Evolutionary conservation across 2,888 invertebrate genomes (phyloP).

Genomic region (Xiphydria camelus): DNA sequence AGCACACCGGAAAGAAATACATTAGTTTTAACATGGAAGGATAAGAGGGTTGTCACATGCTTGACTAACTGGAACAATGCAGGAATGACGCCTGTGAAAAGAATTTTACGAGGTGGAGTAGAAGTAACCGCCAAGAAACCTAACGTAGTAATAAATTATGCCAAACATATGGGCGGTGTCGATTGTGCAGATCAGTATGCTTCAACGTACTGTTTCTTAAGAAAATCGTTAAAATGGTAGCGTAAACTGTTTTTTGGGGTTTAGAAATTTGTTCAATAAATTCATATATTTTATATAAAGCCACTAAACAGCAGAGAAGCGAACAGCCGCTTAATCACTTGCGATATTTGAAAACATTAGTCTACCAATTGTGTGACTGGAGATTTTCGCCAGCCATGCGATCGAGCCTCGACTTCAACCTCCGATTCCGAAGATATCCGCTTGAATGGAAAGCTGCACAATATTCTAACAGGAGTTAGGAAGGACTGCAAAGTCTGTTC

Average conservation of each 20-base stretch:
- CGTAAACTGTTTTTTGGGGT: conserved; percentile 21
- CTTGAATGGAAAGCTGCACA: too few relatives aligned
- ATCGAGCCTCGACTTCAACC: conserved; percentile 18
- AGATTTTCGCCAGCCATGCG: conserved; percentile 2
- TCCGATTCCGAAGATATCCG: too few relatives aligned
- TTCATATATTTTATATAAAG: conserved; percentile 28
- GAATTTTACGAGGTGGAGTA: background rate
- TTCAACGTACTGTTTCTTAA: background rate
- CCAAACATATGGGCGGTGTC: background rate
- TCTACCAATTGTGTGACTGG: conserved; percentile 8
- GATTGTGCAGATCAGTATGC: background rate
- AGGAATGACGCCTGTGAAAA: background rate
- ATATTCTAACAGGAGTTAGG: too few relatives aligned
- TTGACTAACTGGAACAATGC: conserved; percentile 14
- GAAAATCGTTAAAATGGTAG: conserved; percentile 31
- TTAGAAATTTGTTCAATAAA: conserved; percentile 25
- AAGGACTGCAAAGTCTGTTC: too few relatives aligned
- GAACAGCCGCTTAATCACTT: conserved; percentile 22
- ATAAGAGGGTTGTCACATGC: conserved; percentile 14
- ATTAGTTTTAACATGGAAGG: conserved; percentile 15
- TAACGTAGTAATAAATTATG: background rate
- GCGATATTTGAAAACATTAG: conserved; percentile 20
- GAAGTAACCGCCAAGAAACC: background rate
- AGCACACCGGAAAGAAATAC: conserved; percentile 10
- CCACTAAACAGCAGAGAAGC: conserved; percentile 11